A percentile compares a stretch with the other conserved stretches of the same genome.
phyloP scores from a whole-genome alignment of 2,888 invertebrate genomes.

The Argyresthia goedartella region DNA sequence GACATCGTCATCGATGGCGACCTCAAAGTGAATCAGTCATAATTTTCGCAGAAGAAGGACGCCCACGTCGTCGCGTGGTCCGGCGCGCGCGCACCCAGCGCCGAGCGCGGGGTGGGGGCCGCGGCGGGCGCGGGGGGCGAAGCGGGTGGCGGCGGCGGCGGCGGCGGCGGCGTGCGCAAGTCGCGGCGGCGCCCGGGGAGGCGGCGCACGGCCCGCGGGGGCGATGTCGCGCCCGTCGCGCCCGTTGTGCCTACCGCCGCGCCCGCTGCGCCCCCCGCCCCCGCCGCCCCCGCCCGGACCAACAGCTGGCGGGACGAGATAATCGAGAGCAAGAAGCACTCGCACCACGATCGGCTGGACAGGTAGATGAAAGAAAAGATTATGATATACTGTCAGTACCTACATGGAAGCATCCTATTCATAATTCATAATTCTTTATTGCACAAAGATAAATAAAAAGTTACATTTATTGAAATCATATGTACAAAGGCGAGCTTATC shows the following conservation, averaged over 20 bases:
- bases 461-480: no score
- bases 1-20: no score
- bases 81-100: constrained; percentile 37
- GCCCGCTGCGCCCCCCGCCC: constrained; percentile 17
- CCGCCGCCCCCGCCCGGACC: constrained; percentile 28
- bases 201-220: constrained; percentile 1
- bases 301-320: constrained; percentile 64
- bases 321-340: constrained; percentile 50
- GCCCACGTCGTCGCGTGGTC: constrained; percentile 35
- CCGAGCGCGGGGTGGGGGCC: constrained; percentile 42
- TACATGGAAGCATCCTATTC: no score
- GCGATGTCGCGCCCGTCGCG: constrained; percentile 17
- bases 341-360: constrained; percentile 25
- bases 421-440: no score
- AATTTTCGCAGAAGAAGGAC: constrained; percentile 37
- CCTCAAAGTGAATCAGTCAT: no score
- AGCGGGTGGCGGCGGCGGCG: constrained; percentile 9
- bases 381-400: no score
- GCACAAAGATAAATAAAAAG: no score
- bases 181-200: constrained; percentile 18
- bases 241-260: constrained; percentile 16
- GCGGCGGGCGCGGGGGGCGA: constrained; percentile 21
- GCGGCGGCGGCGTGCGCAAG: no score
- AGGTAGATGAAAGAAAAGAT: no score
- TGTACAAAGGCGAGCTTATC: no score